phyloP scores from a whole-genome alignment of 2,888 invertebrate genomes.

The Neoascia interrupta region DNA sequence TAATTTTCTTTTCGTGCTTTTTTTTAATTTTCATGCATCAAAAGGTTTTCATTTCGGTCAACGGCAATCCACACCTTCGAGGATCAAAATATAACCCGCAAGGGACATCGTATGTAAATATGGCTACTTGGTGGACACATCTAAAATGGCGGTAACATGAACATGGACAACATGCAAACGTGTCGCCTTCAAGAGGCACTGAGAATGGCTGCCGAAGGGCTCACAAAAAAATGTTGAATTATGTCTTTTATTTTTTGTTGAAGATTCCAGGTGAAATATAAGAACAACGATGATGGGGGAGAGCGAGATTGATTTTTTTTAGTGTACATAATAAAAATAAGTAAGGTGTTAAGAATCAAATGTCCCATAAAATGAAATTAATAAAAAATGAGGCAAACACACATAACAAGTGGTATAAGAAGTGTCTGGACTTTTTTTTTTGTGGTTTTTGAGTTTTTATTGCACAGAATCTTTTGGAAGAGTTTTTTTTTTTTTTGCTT shows the following conservation, averaged over 20 bases:
- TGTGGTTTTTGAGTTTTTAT: neutral
- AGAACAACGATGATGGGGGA: conserved; percentile 15
- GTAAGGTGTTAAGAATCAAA: conserved; percentile 64
- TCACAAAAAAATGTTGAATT: neutral
- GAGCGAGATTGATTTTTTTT: conserved; percentile 11
- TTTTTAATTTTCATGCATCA: conserved; percentile 57
- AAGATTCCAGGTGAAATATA: conserved; percentile 39
- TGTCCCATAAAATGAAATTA: conserved; percentile 49
- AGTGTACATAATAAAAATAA: conserved; percentile 23
- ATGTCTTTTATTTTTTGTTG: conserved; percentile 1
- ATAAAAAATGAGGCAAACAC: conserved; percentile 22
- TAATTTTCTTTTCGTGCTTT: neutral
- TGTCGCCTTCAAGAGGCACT: conserved; percentile 48
- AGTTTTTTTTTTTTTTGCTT: neutral
- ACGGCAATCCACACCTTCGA: conserved; percentile 47
- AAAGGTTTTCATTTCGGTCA: conserved; percentile 23
- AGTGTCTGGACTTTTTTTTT: conserved; percentile 23
- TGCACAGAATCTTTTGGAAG: neutral
- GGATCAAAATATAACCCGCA: conserved; percentile 55
- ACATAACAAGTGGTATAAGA: conserved; percentile 18
- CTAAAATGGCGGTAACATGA: conserved; percentile 68
- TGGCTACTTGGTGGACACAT: conserved; percentile 50
- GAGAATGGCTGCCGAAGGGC: conserved; percentile 23
- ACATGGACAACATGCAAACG: conserved; percentile 43
- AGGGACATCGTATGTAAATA: conserved; percentile 41